phyloP scores from a whole-genome alignment of 2,797 vertebrate genomes.

The Ciconia nigra region DNA sequence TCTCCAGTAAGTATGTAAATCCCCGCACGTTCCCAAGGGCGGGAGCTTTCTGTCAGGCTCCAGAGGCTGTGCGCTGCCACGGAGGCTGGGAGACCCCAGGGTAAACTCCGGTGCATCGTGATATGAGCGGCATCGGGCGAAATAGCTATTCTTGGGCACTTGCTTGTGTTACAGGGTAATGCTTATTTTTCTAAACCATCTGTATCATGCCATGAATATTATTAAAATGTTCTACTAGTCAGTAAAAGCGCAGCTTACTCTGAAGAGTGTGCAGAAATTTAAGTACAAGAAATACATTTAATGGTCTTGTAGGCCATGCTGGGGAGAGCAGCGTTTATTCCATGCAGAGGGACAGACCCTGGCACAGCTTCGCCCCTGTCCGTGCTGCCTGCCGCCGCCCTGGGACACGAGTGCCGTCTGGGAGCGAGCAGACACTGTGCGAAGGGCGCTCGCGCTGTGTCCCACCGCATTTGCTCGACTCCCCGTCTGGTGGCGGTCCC shows the following conservation, averaged over 20 bases:
- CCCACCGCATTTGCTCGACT: background rate
- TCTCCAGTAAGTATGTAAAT: background rate
- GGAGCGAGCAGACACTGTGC: fast-evolving
- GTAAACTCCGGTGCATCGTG: background rate
- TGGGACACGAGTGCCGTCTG: background rate
- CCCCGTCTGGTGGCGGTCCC: fast-evolving
- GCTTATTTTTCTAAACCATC: background rate
- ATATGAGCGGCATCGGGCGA: background rate
- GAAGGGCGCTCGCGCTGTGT: fast-evolving
- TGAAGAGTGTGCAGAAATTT: background rate
- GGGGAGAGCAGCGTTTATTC: background rate
- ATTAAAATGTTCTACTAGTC: constrained; percentile 21
- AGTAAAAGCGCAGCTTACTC: background rate
- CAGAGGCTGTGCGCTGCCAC: background rate
- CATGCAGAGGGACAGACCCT: too few relatives aligned
- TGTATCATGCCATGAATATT: background rate
- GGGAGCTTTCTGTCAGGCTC: background rate
- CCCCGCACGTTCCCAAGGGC: background rate
- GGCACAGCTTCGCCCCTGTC: background rate
- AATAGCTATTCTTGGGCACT: background rate
- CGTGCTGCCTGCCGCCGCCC: fast-evolving
- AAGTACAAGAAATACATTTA: background rate
- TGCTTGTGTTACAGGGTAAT: background rate
- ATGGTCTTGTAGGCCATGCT: background rate
- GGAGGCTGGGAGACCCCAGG: background rate